Evolutionary conservation across 2,113 vertebrate species (phyloP), one percentile per base, ranked within the genome.

Genomic region (Poeciliopsis prolifica): DNA sequence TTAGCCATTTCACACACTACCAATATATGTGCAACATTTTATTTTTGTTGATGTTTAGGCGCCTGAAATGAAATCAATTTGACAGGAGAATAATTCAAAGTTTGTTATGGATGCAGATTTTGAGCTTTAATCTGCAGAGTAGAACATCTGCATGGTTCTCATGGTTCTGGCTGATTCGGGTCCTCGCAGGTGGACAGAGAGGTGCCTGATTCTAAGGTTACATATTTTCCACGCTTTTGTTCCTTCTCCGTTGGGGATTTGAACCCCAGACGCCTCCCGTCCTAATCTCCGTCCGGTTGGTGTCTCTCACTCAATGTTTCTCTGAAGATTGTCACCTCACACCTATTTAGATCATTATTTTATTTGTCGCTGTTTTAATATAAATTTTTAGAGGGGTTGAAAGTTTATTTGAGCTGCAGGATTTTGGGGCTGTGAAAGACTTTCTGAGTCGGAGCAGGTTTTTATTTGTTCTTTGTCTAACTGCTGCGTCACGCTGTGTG

Each of bases 381-480:
- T 10, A 11, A 12, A 0, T 12, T 37, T 65, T 40, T 26, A 24
- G 22, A 17, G 1, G 51, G 51, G 1, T n/a, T 22, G 7, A 40
- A 65, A 40, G 28, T 19, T 3, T 17, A 64, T 42, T 28, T 66
- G 24, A 42, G 42, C 67, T 54, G 40, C 14, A 17, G 13, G 19
- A 37, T 35, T 65, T 7, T 31, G 22, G 31, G 15, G 60, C 17
- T 19, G 28, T 9, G 24, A 48, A 37, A 68, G 29, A 66, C 62
- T 71, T 66, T 65, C 3, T 65, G 37, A 33, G 3, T 29, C 10
- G 24, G 31, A 75, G 30, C 24, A 63, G 42, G 68, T 74, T 61
- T 67, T 35, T 60, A n/a, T 61, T 68, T 70, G 44, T 44, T 71
- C 19, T 60, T 48, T 65, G 58, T 75, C 11, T 61, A 40, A 58